phyloP scores from a whole-genome alignment of 2,888 invertebrate genomes.

The Acanthosepion lycidas region DNA sequence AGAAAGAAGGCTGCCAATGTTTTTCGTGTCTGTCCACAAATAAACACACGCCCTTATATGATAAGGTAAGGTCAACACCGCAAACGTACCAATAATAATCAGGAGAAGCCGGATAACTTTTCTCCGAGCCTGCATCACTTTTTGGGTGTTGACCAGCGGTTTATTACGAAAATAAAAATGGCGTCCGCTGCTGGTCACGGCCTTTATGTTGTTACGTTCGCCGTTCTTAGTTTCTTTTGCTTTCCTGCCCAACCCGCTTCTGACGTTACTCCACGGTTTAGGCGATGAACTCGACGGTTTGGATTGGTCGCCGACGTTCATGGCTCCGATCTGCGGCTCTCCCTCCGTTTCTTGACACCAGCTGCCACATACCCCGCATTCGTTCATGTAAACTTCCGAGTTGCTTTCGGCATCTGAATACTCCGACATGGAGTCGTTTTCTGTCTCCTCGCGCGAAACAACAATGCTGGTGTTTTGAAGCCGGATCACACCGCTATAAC shows the following conservation, averaged over 20 bases:
- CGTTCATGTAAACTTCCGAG: conserved; percentile 48
- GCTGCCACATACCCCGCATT: neutral
- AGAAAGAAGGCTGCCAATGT: neutral
- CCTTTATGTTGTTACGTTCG: neutral
- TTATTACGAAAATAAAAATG: neutral
- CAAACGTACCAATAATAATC: conserved; percentile 90
- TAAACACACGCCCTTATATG: conserved; percentile 77
- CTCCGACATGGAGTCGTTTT: conserved; percentile 44
- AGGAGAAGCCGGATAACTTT: conserved; percentile 92
- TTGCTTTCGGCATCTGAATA: conserved; percentile 44
- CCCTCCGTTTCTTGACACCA: neutral
- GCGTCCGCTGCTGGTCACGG: neutral
- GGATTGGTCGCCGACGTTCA: conserved; percentile 23
- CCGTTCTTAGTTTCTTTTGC: neutral
- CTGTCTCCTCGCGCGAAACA: neutral
- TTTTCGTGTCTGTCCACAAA: too few species aligned
- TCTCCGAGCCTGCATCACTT: conserved; percentile 82
- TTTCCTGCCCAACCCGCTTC: conserved; percentile 50
- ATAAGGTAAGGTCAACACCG: conserved; percentile 90
- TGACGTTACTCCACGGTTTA: conserved; percentile 49
- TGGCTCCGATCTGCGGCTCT: neutral
- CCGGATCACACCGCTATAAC: neutral
- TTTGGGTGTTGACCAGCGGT: conserved; percentile 53
- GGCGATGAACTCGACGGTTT: conserved; percentile 46
- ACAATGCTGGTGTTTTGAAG: conserved; percentile 38